phyloP scores from a whole-genome alignment of 1,140 invertebrate genomes.

The Drosophila takahashii region DNA sequence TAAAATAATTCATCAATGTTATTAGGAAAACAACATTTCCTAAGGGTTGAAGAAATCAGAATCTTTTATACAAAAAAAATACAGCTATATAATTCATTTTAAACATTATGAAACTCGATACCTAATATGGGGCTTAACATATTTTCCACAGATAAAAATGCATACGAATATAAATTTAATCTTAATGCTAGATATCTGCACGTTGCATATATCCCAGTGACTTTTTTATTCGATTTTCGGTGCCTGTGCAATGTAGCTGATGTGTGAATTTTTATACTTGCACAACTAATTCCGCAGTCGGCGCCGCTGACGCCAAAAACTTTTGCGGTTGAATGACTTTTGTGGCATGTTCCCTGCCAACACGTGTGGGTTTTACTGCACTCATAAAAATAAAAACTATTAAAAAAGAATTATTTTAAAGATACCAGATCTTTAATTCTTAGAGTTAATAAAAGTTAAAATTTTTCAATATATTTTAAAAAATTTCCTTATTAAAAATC shows the following conservation, averaged over 20 bases:
- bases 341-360: constrained; percentile 54
- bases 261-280: constrained; percentile 44
- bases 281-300: constrained; percentile 58
- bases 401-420: neutral
- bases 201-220: neutral
- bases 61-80: too few species aligned
- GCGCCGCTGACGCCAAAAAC: constrained; percentile 51
- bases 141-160: neutral
- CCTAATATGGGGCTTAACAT: too few species aligned
- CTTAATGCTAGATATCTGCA: neutral
- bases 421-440: too few species aligned
- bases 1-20: too few species aligned
- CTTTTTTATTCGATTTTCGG: constrained; percentile 10
- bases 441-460: neutral
- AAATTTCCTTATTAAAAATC: too few species aligned
- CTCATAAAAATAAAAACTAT: neutral
- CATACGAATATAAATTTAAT: constrained; percentile 7
- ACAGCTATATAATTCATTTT: too few species aligned
- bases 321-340: constrained; percentile 72
- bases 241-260: constrained; percentile 34
- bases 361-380: constrained; percentile 8
- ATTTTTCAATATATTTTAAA: too few species aligned
- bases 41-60: too few species aligned
- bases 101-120: too few species aligned
- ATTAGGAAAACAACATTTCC: too few species aligned